These are phyloP conservation scores for Alauda arvensis DNA, from an alignment of 2,797 vertebrate genomes.

Conservation along the genomic window DNA sequence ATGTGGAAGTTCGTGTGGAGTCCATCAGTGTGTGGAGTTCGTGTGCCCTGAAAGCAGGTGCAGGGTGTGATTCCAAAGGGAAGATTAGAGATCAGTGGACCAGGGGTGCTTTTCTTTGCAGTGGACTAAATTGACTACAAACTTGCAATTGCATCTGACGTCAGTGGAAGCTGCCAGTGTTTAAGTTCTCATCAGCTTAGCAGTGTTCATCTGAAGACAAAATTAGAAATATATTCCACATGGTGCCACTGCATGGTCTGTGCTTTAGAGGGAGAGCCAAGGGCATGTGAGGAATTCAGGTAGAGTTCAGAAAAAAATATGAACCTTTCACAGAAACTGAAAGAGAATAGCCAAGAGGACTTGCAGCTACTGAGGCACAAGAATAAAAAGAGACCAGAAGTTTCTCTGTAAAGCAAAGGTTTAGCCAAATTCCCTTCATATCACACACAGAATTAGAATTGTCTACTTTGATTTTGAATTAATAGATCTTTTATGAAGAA, in stretches of 20 bases:
- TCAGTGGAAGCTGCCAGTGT: conserved; percentile 25
- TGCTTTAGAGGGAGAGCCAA: not conserved
- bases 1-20: no score
- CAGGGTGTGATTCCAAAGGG: not conserved
- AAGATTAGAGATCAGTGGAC: conserved; percentile 22
- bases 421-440: not conserved
- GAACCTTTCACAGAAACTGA: not conserved
- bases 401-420: not conserved
- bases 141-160: conserved; percentile 30
- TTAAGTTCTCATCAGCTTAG: conserved; percentile 48
- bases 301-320: not conserved
- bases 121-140: conserved; percentile 21
- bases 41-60: not conserved
- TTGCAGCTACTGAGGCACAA: not conserved
- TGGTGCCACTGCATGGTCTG: not conserved
- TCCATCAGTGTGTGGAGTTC: accelerated
- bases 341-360: not conserved
- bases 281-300: not conserved
- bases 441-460: not conserved
- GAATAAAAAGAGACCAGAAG: not conserved
- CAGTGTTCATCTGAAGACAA: not conserved
- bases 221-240: conserved; percentile 31
- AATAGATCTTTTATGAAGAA: not conserved
- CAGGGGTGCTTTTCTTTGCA: not conserved
- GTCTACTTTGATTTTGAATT: not conserved